phyloP scores from a whole-genome alignment of 2,113 vertebrate species.

The Rhineura floridana region DNA sequence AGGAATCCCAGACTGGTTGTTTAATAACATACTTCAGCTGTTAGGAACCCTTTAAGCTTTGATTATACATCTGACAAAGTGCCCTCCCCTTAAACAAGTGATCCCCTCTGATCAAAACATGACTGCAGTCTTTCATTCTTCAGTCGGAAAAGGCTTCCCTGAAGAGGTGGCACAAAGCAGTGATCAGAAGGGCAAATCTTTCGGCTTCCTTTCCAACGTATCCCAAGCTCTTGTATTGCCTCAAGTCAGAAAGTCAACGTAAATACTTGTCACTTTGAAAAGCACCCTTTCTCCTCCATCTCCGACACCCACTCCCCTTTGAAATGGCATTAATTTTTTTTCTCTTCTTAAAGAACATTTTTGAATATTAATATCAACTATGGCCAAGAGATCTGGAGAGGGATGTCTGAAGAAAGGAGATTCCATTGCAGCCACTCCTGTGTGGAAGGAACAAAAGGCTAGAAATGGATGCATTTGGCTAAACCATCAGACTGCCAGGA shows the following conservation, averaged over 20 bases:
- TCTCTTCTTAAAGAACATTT: constrained; percentile 12
- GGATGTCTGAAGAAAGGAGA: accelerated
- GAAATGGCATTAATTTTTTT: constrained; percentile 20
- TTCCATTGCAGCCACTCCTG: constrained; percentile 7
- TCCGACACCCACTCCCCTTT: constrained; percentile 27
- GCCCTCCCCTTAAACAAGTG: not conserved
- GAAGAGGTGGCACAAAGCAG: constrained; percentile 55
- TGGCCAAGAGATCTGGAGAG: not conserved
- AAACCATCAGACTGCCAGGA: not conserved
- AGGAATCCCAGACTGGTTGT: constrained; percentile 31
- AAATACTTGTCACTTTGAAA: constrained; percentile 47
- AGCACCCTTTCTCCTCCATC: not conserved
- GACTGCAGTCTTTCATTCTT: constrained; percentile 38
- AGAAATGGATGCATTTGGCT: constrained; percentile 22
- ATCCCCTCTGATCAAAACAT: constrained; percentile 43
- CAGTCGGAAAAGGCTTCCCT: not conserved
- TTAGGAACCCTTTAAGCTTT: constrained; percentile 42
- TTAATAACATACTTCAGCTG: not conserved
- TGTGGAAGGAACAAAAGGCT: not conserved
- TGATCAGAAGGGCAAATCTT: constrained; percentile 26
- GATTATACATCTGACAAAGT: not conserved
- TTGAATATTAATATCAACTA: constrained; percentile 8
- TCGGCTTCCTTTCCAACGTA: constrained; percentile 6
- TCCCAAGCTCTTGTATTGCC: constrained; percentile 25
- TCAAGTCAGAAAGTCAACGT: constrained; percentile 52